Evolutionary conservation across 2,113 vertebrate genomes (phyloP).

Genomic region (Camarhynchus parvulus): DNA sequence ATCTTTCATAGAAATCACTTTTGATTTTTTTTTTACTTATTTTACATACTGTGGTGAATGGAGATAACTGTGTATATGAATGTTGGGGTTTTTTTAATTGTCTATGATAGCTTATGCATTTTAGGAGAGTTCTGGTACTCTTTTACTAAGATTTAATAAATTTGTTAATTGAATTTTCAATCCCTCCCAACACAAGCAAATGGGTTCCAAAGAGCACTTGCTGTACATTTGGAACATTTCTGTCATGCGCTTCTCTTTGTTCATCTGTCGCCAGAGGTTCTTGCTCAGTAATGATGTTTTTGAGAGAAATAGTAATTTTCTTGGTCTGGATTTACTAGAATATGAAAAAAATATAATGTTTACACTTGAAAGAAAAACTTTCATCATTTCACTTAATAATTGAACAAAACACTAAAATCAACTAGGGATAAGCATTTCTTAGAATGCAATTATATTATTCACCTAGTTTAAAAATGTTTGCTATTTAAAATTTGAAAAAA

Average conservation of each 20-base stretch:
- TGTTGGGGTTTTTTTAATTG: slow-evolving; percentile 69
- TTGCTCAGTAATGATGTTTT: slow-evolving; percentile 75
- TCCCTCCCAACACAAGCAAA: slow-evolving; percentile 56
- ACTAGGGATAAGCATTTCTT: slow-evolving; percentile 67
- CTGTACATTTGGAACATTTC: slow-evolving; percentile 63
- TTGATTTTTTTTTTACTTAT: slow-evolving; percentile 43
- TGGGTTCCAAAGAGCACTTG: slow-evolving; percentile 59
- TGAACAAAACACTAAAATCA: slow-evolving; percentile 73
- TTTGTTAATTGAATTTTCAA: slow-evolving; percentile 73
- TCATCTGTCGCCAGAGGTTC: slow-evolving; percentile 70
- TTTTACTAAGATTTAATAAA: slow-evolving; percentile 73
- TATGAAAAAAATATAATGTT: slow-evolving; percentile 61
- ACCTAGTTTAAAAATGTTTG: slow-evolving; percentile 70
- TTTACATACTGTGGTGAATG: slow-evolving; percentile 78
- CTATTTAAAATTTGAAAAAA: slow-evolving; percentile 34
- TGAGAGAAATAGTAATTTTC: slow-evolving; percentile 65
- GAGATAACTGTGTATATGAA: slow-evolving; percentile 77
- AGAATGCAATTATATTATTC: slow-evolving; percentile 71
- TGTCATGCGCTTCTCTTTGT: slow-evolving; percentile 69
- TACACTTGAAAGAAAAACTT: slow-evolving; percentile 72
- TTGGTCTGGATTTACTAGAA: slow-evolving; percentile 70
- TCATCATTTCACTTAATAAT: slow-evolving; percentile 71
- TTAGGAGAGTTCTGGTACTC: slow-evolving; percentile 74
- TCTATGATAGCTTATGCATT: slow-evolving; percentile 76
- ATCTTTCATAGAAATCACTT: slow-evolving; percentile 59